Conservation (phyloP, 2,888 invertebrate genomes). For the Ectobius pallidus region DNA sequence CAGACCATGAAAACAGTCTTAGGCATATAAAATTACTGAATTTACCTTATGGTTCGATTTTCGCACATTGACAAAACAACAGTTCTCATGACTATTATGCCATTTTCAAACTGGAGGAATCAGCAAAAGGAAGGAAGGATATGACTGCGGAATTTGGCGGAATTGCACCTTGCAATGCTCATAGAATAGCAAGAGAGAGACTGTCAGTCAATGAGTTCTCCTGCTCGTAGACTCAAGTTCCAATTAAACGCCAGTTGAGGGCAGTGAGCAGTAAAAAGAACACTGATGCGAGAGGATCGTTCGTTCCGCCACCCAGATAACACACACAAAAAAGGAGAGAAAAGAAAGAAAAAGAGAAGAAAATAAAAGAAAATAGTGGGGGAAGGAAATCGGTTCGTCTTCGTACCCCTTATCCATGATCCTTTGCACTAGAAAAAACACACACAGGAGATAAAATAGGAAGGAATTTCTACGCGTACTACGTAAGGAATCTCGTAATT, state of each 20-base stretch:
- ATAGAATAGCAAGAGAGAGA: too few relatives aligned
- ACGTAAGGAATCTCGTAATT: constrained; percentile 1
- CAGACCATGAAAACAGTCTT: too few relatives aligned
- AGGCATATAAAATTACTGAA: too few relatives aligned
- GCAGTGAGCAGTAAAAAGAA: constrained; percentile 31
- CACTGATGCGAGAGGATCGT: constrained; percentile 29
- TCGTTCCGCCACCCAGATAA: constrained; percentile 29
- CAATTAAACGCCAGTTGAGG: constrained; percentile 31
- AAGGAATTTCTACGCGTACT: constrained; percentile 16
- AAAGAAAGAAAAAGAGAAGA: not conserved
- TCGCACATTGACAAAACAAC: too few relatives aligned
- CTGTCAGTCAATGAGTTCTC: constrained; percentile 18
- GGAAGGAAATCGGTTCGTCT: constrained; percentile 24
- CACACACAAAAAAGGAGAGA: not conserved
- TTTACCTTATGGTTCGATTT: too few relatives aligned
- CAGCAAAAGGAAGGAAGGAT: too few relatives aligned
- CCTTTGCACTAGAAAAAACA: constrained; percentile 19
- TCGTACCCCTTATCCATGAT: constrained; percentile 21
- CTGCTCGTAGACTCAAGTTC: constrained; percentile 16
- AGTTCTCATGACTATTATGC: too few relatives aligned
- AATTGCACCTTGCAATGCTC: too few relatives aligned
- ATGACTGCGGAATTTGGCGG: too few relatives aligned
- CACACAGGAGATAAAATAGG: constrained; percentile 5
- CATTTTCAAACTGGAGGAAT: too few relatives aligned
- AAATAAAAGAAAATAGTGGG: not conserved